These are phyloP conservation scores for Pelvicachromis taeniatus DNA, from an alignment of 2,113 vertebrate genomes.

Conservation along the genomic window DNA sequence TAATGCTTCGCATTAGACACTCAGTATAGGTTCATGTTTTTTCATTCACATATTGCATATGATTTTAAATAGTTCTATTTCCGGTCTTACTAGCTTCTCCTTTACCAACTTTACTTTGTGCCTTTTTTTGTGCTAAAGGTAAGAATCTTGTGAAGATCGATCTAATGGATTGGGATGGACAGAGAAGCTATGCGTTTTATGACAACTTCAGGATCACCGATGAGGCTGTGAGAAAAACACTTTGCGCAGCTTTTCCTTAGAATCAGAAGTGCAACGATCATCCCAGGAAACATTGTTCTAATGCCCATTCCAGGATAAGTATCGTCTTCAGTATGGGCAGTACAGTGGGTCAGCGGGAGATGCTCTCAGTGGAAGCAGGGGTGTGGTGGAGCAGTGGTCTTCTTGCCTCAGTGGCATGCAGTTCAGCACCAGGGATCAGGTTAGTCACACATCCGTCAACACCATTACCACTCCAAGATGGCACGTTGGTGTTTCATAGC, in stretches of 20 bases:
- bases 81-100: neutral
- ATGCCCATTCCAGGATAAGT: conserved; percentile 75
- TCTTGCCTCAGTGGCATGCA: conserved; percentile 81
- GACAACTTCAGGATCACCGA: conserved; percentile 78
- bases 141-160: conserved; percentile 82
- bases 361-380: conserved; percentile 79
- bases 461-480: neutral
- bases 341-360: conserved; percentile 85
- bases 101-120: neutral
- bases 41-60: neutral
- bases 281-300: neutral
- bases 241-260: neutral
- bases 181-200: conserved; percentile 78
- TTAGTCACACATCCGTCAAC: neutral
- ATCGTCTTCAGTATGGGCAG: conserved; percentile 78
- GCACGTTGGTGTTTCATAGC: neutral
- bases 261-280: neutral
- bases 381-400: conserved; percentile 84
- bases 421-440: conserved; percentile 83
- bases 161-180: conserved; percentile 84
- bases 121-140: conserved; percentile 59
- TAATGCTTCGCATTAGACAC: neutral
- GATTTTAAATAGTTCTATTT: neutral
- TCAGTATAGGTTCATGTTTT: neutral
- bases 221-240: conserved; percentile 72